phyloP scores from a whole-genome alignment of 2,797 vertebrate genomes.

The Acanthiza pusilla region DNA sequence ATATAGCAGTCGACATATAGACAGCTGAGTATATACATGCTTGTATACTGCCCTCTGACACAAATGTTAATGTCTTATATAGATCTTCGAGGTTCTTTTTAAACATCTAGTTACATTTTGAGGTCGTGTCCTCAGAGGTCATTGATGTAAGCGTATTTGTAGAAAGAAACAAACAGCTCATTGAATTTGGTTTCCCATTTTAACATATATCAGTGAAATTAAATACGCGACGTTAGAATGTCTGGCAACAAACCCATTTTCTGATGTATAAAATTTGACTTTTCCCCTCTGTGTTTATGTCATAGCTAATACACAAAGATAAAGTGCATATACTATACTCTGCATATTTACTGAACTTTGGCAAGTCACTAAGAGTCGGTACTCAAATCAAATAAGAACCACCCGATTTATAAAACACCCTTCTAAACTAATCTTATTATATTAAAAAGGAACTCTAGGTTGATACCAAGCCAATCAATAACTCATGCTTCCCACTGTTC shows the following conservation, averaged over 20 bases:
- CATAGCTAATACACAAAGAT: conserved; percentile 57
- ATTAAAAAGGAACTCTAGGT: conserved; percentile 1
- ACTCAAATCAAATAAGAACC: conserved; percentile 56
- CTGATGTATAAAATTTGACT: conserved; percentile 59
- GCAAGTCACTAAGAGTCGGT: conserved; percentile 33
- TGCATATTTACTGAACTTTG: conserved; percentile 61
- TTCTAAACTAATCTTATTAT: conserved; percentile 47
- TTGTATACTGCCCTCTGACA: conserved; percentile 60
- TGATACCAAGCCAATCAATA: conserved; percentile 51
- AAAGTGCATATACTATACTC: conserved; percentile 40
- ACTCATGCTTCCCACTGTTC: not conserved
- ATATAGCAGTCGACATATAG: conserved; percentile 50
- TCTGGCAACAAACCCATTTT: conserved; percentile 58
- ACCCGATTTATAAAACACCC: conserved; percentile 34
- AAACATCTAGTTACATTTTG: conserved; percentile 66
- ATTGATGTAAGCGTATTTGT: conserved; percentile 59
- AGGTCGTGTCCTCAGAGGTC: conserved; percentile 67
- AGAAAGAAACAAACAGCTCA: conserved; percentile 67
- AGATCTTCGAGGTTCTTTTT: conserved; percentile 65
- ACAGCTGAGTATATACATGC: conserved; percentile 60
- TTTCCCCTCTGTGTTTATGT: conserved; percentile 60
- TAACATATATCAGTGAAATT: conserved; percentile 65
- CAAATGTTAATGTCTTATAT: conserved; percentile 64
- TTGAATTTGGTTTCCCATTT: conserved; percentile 62
- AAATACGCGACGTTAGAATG: conserved; percentile 29